Evolutionary conservation across 2,888 invertebrate species (phyloP).

Genomic region (Nezara viridula): DNA sequence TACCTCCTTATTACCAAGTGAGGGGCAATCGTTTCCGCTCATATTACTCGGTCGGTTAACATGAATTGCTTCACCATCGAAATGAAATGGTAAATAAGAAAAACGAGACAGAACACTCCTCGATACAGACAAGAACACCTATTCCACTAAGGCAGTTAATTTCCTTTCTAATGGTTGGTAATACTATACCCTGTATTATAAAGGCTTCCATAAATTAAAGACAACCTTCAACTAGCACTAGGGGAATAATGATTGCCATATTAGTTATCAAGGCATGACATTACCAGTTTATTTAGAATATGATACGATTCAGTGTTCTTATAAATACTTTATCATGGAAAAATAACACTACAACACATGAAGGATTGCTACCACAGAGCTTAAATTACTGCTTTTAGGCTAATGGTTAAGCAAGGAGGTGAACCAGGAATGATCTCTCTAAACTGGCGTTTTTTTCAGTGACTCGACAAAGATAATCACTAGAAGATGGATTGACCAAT

Average conservation of each 20-base stretch:
- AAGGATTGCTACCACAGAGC: background rate
- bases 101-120: background rate
- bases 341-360: background rate
- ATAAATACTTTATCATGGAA: background rate
- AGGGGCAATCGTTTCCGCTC: background rate
- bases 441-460: too few species aligned
- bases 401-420: background rate
- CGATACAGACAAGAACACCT: background rate
- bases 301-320: background rate
- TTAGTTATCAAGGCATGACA: background rate
- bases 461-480: too few species aligned
- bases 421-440: too few species aligned
- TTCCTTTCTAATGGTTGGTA: background rate
- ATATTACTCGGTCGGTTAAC: slow-evolving; percentile 10
- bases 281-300: background rate
- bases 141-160: background rate
- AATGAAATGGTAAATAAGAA: background rate
- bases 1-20: background rate
- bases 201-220: background rate
- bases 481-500: too few species aligned
- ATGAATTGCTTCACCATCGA: background rate
- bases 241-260: background rate
- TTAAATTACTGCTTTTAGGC: background rate
- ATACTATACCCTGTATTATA: background rate
- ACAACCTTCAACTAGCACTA: background rate